Conservation (phyloP, 2,797 vertebrate genomes). For the Uromys caudimaculatus region DNA sequence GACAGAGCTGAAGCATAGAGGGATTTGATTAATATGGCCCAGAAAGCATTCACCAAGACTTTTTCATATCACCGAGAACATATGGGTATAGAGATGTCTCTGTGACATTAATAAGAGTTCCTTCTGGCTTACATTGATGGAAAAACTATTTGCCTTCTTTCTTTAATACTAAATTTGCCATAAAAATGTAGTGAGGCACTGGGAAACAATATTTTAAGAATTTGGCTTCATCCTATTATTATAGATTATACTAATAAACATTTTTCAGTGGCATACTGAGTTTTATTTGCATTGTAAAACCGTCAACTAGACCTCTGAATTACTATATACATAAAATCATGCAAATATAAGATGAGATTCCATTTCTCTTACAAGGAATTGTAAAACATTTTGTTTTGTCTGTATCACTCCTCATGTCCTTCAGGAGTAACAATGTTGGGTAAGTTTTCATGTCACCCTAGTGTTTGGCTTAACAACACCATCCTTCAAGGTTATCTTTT, state of each 20-base stretch:
- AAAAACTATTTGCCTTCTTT: neutral
- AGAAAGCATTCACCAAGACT: neutral
- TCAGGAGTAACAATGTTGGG: neutral
- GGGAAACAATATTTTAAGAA: constrained; percentile 29
- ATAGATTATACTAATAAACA: neutral
- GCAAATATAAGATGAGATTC: neutral
- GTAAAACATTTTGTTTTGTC: neutral
- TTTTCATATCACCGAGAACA: neutral
- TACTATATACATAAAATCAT: neutral
- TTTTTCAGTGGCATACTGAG: neutral
- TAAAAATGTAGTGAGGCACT: neutral
- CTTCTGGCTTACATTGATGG: neutral
- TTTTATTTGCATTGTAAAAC: constrained; percentile 21
- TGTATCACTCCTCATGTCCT: neutral
- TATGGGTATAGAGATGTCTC: neutral
- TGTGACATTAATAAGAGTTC: neutral
- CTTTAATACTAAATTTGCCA: neutral
- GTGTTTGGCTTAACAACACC: neutral
- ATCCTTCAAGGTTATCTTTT: neutral
- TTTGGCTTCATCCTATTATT: neutral
- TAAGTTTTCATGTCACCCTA: neutral
- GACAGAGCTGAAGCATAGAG: neutral
- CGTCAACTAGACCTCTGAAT: neutral
- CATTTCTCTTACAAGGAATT: neutral
- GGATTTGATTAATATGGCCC: neutral